Conservation (phyloP, 2,797 vertebrate genomes). For the Onychomys leucogaster region DNA sequence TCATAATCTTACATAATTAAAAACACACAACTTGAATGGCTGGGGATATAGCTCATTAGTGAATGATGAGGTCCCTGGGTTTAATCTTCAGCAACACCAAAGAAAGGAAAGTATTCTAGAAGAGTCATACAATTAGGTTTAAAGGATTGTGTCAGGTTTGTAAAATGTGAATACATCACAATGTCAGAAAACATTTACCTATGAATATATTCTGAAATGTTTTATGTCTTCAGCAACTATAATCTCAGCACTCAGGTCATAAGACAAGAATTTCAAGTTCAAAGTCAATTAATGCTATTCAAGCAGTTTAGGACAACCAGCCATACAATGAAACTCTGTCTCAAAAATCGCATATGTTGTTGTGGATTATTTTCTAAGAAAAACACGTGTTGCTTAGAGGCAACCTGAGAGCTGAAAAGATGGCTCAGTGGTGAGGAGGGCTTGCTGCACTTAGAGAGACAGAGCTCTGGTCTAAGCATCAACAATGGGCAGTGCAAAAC, state of each 20-base stretch:
- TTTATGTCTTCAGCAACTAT: not conserved
- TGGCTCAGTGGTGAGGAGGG: not conserved
- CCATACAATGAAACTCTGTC: not conserved
- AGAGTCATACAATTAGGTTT: not conserved
- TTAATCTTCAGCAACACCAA: not conserved
- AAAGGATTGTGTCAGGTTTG: not conserved
- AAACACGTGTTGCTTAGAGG: not conserved
- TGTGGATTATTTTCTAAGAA: not conserved
- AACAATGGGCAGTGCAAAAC: not conserved
- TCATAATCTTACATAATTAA: conserved; percentile 1
- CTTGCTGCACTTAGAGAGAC: not conserved
- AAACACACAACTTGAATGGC: not conserved
- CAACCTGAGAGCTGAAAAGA: not conserved
- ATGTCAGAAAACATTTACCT: not conserved
- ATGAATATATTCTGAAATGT: not conserved
- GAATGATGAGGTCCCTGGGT: not conserved
- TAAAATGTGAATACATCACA: conserved; percentile 22
- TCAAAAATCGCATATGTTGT: not conserved
- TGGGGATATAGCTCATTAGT: not conserved
- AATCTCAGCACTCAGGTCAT: not conserved
- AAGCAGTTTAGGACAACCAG: not conserved
- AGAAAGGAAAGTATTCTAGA: not conserved
- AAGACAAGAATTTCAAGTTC: not conserved
- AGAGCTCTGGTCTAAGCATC: not conserved
- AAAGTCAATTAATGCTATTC: not conserved